A percentile compares a stretch with the other conserved stretches of the same genome.
Evolutionary conservation across 1,140 invertebrate species (phyloP).

Genomic region (Stegodyphus mimosarum): DNA sequence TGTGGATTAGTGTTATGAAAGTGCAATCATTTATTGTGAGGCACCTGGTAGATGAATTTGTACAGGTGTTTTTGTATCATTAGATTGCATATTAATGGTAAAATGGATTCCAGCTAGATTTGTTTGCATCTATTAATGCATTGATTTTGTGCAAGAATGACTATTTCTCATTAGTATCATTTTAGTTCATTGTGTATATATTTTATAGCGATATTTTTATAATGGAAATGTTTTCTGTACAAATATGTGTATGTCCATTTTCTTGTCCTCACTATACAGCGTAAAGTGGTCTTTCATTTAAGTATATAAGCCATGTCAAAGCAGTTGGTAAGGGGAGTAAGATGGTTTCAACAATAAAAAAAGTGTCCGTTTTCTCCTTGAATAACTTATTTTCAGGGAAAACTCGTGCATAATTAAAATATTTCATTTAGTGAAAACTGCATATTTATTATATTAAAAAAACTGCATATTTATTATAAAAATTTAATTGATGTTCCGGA

Average conservation of each 20-base stretch:
- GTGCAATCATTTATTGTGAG: conserved; percentile 46
- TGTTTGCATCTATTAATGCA: conserved; percentile 33
- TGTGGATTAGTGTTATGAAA: neutral
- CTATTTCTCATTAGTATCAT: conserved; percentile 46
- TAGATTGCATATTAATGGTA: conserved; percentile 17
- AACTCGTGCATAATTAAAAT: too few relatives aligned
- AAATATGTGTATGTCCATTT: conserved; percentile 51
- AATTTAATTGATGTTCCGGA: too few relatives aligned
- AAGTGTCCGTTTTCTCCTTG: too few relatives aligned
- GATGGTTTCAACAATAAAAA: too few relatives aligned
- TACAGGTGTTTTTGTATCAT: conserved; percentile 2
- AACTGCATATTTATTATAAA: too few relatives aligned
- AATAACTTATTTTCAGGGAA: too few relatives aligned
- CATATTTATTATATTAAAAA: too few relatives aligned
- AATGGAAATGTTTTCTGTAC: conserved; percentile 57
- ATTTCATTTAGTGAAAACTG: too few relatives aligned
- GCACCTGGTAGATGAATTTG: conserved; percentile 15
- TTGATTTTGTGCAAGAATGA: conserved; percentile 26
- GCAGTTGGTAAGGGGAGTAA: too few relatives aligned
- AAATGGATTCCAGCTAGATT: conserved; percentile 38
- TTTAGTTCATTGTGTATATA: conserved; percentile 60
- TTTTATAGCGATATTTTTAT: conserved; percentile 61
- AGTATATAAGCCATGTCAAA: neutral
- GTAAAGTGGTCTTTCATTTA: neutral
- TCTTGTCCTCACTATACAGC: too few relatives aligned